These are phyloP conservation scores for Aythya fuligula DNA, from an alignment of 2,797 vertebrate genomes.

Conservation along the genomic window DNA sequence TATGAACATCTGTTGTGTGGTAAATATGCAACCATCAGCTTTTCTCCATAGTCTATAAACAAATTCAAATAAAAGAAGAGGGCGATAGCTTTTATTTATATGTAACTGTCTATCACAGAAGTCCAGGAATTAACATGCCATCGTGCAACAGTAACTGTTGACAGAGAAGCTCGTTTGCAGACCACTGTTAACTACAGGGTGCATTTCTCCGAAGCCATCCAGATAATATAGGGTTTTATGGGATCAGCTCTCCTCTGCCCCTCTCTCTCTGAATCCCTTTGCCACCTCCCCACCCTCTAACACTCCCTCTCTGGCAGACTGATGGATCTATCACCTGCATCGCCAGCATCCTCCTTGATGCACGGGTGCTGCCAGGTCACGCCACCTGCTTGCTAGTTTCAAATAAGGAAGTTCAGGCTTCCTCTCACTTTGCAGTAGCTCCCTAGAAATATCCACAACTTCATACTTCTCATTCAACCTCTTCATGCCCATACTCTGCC, in stretches of 20 bases:
- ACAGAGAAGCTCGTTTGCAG: background rate
- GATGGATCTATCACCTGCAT: background rate
- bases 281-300: background rate
- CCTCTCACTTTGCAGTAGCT: background rate
- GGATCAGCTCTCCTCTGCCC: background rate
- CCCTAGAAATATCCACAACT: background rate
- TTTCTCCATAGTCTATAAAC: slow-evolving; percentile 22
- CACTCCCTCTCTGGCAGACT: background rate
- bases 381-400: background rate
- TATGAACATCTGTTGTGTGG: slow-evolving; percentile 56
- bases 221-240: background rate
- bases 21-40: slow-evolving; percentile 59
- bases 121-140: background rate
- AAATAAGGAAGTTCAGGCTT: background rate
- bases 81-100: slow-evolving; percentile 21
- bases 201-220: background rate
- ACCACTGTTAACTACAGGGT: background rate
- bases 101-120: background rate
- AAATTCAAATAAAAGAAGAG: slow-evolving; percentile 38
- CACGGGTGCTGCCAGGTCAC: background rate
- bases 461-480: background rate
- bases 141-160: background rate
- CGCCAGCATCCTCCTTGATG: background rate
- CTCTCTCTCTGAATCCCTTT: background rate
- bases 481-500: background rate